phyloP scores from a whole-genome alignment of 2,888 invertebrate genomes.

The Spisula subtruncata region DNA sequence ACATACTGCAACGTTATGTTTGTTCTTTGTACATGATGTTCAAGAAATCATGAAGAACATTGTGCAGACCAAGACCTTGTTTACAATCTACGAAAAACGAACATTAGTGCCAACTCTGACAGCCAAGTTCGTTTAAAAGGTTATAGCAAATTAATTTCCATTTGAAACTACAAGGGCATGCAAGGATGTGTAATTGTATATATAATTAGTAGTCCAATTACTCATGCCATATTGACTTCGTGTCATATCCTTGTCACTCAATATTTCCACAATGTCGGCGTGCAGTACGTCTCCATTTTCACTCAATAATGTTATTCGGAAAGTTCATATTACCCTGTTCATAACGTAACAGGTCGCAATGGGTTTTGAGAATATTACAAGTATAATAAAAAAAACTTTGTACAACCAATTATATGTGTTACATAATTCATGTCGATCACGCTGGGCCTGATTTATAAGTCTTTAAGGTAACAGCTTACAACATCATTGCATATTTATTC shows the following conservation, averaged over 20 bases:
- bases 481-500: neutral
- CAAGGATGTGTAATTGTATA: neutral
- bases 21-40: too few species aligned
- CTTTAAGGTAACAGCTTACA: neutral
- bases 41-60: neutral
- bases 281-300: neutral
- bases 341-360: neutral
- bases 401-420: neutral
- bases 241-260: conserved; percentile 9
- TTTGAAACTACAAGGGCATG: neutral
- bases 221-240: conserved; percentile 1
- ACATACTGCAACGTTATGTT: too few species aligned
- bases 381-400: neutral
- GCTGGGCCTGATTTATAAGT: neutral
- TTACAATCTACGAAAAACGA: neutral
- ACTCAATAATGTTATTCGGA: neutral
- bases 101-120: neutral
- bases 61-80: neutral
- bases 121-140: neutral
- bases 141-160: conserved; percentile 5
- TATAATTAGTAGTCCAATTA: neutral
- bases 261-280: neutral
- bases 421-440: neutral
- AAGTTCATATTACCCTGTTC: neutral
- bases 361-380: neutral